A percentile compares a stretch with the other conserved stretches of the same genome.
Evolutionary conservation across 2,888 invertebrate species (phyloP).

Genomic region (Sinotaia quadrata): DNA sequence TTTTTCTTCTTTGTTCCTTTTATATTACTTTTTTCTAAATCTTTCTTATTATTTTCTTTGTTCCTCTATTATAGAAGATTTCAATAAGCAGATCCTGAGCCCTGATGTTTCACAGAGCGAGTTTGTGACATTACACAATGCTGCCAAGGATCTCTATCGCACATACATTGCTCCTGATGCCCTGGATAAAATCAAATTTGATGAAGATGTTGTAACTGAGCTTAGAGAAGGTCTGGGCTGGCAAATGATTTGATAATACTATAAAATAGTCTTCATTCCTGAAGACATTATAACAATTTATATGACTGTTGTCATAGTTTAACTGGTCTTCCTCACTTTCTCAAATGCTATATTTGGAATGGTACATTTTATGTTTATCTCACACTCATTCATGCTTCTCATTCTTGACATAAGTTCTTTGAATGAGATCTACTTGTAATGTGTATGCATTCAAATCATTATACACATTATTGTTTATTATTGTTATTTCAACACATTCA

Average conservation of each 20-base stretch:
- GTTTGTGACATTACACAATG: conserved; percentile 78
- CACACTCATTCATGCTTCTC: no score
- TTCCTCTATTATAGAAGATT: conserved; percentile 79
- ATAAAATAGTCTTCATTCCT: no score
- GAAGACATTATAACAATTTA: no score
- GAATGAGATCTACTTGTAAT: no score
- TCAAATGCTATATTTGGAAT: no score
- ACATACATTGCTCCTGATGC: conserved; percentile 79
- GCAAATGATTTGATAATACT: conserved; percentile 35
- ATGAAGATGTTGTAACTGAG: conserved; percentile 76
- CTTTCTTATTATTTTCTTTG: neutral
- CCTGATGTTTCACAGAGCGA: conserved; percentile 81
- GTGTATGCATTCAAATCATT: no score
- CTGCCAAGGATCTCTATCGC: conserved; percentile 80
- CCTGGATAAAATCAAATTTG: conserved; percentile 78
- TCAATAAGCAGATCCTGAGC: conserved; percentile 84
- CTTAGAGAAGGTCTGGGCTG: conserved; percentile 75
- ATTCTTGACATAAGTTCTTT: no score
- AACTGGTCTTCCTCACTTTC: no score
- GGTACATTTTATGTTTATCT: no score
- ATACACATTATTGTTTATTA: no score
- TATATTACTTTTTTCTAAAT: neutral
- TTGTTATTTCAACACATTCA: no score
- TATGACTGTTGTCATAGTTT: neutral
- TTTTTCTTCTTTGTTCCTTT: neutral